phyloP scores from a whole-genome alignment of 2,888 invertebrate genomes.

The Piscicola geometra region DNA sequence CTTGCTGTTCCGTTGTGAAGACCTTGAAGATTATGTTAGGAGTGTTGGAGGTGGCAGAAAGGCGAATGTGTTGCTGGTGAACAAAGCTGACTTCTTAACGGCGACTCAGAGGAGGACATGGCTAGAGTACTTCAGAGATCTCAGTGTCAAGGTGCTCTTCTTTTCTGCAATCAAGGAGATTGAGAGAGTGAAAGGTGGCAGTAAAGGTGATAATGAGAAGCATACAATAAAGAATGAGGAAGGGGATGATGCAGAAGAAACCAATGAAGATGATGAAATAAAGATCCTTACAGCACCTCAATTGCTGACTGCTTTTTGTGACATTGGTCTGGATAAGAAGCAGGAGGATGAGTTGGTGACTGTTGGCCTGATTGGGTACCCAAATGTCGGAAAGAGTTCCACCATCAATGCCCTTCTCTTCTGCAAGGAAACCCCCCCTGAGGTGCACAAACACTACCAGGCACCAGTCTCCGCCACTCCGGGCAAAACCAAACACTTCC shows the following conservation, averaged over 20 bases:
- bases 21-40: constrained; percentile 78
- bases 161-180: constrained; percentile 72
- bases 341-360: constrained; percentile 17
- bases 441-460: constrained; percentile 93
- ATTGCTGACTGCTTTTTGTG: constrained; percentile 6
- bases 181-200: constrained; percentile 37
- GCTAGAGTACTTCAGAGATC: constrained; percentile 75
- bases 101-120: constrained; percentile 73
- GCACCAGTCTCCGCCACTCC: constrained; percentile 92
- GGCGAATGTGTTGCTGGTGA: constrained; percentile 77
- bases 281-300: constrained; percentile 5
- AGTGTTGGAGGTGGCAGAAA: constrained; percentile 69
- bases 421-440: constrained; percentile 86
- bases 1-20: constrained; percentile 81
- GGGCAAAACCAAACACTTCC: constrained; percentile 96
- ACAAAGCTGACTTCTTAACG: constrained; percentile 89
- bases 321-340: constrained; percentile 17
- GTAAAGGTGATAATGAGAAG: no score
- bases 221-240: no score
- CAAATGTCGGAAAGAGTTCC: constrained; percentile 99
- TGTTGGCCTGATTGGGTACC: constrained; percentile 75
- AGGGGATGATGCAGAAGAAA: constrained; percentile 56
- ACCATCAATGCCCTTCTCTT: constrained; percentile 89
- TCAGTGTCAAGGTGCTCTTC: constrained; percentile 73
- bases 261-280: constrained; percentile 12